phyloP scores from a whole-genome alignment of 2,113 vertebrate species.

The Hemicordylus capensis region DNA sequence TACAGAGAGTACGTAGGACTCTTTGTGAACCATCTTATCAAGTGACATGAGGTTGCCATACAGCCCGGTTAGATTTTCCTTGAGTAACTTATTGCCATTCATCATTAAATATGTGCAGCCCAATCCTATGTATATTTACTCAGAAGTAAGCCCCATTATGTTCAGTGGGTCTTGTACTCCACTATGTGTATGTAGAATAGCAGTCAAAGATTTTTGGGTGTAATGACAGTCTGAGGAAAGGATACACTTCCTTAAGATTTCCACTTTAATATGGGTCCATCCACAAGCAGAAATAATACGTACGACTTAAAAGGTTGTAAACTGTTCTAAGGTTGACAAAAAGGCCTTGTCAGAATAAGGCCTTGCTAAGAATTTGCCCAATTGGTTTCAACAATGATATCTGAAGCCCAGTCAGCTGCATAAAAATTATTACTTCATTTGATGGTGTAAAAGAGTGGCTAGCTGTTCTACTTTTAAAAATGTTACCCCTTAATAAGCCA shows the following conservation, averaged over 20 bases:
- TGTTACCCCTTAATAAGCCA: conserved; percentile 40
- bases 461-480: conserved; percentile 55
- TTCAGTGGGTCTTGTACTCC: neutral
- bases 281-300: neutral
- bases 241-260: neutral
- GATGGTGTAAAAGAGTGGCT: conserved; percentile 71
- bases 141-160: neutral
- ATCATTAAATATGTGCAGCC: neutral
- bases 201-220: neutral
- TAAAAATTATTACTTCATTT: conserved; percentile 67
- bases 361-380: neutral
- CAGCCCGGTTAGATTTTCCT: neutral
- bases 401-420: conserved; percentile 35
- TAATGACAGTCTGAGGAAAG: neutral
- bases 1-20: neutral
- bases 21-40: neutral
- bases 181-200: neutral
- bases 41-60: neutral
- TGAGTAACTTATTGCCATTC: neutral
- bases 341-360: neutral
- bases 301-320: conserved; percentile 5
- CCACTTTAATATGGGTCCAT: neutral
- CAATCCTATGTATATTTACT: neutral
- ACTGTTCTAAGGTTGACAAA: no score
- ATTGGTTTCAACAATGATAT: neutral